Evolutionary conservation across 2,888 invertebrate species (phyloP), one percentile per base, ranked within the genome.

Genomic region (Eurytoma californica): DNA sequence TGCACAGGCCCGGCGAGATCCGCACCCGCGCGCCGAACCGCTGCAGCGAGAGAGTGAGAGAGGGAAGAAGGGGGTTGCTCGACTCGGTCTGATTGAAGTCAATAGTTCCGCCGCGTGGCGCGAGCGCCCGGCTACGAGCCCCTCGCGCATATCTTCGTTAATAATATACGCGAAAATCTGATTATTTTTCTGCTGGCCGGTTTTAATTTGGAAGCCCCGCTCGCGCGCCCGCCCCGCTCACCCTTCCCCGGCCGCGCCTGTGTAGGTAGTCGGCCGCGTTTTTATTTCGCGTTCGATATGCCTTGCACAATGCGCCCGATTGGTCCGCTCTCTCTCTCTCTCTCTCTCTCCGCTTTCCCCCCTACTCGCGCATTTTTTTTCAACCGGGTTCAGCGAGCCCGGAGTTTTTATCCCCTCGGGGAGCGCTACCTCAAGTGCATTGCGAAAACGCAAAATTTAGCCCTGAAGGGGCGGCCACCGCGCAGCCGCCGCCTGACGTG

Each of bases 91-190:
- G 86, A 88, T 88, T 86, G 86, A 85, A 86, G 87, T 85, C 87
- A 86, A 88, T 88, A 88, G 86, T 87, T 86, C 86, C 84, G 81
- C 87, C 82, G 83, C 39, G 77, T 82, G 73, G 67, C 55, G 16
- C 70, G n/a, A n/a, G 57, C 67, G n/a, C 67, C 69, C 49, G 53
- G 51, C 58, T 78, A 39, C 66, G 57, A 70, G 82, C 82, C 77
- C 75, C 82, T 74, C 79, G 24, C 24, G 24, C 84, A 83, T 84
- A 84, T 85, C 86, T 84, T 84, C 87, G 86, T 87, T 88, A 88
- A 88, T 89, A 88, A 88, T 89, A 88, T 87, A 88, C 86, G 86
- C 84, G 86, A 85, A 88, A 88, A 89, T 88, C 88, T 88, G 88
- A 89, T 89, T 89, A 88, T 88, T 89, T 89, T 88, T 88, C 87